Base-by-base conservation (phyloP, 2,888 invertebrate species). In the Brachypalpus laphriformis region DNA sequence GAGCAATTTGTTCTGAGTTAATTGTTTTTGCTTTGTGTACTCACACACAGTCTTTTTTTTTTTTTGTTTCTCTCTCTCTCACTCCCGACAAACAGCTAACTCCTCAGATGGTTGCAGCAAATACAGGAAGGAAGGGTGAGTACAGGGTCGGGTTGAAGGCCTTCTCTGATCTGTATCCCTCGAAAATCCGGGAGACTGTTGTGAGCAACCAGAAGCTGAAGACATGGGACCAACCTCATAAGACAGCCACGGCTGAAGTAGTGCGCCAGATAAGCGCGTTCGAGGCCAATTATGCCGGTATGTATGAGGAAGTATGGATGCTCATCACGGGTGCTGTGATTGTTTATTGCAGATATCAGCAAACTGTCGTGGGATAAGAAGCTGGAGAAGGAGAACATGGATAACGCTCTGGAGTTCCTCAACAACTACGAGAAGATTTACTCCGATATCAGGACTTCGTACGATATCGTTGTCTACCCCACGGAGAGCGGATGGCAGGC, bases 401-500 rank as follows among this genome's bases (percentile, higher is more conserved):
- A 98, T 89, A 95, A 96, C 9, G 94, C 95, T 89, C 93, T 98
- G 65, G 99, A 99, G 88, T 93, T 96, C 78, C 93, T 99, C 76
- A 96, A 94, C 88, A 93, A 93, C 81, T 93, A 96, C 57, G 98
- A 99, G 87, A 99, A 98, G 91, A 97, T 98, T 90, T 98, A 95
- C 91, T 93, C 92, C 71, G 98, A 99, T 90, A 92, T 95, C 7
- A 99, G 98, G 16, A 97, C 97, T 1, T 95, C 97, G 4, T 98
- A 96, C 91, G 99, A 99, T 92, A 98, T 98, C 92, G 94, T 99
- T 63, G 94, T 99, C 28, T 99, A 97, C 92, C 94, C 98, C 89
- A 98, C 99, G 92, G 98, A 98, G n/a, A 93, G 93, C 22, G 94
- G 96, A 31, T 99, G 98, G 98, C 95, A 89, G 49, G 88, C 90